phyloP scores from a whole-genome alignment of 2,888 invertebrate species.

The Chirona hameri region DNA sequence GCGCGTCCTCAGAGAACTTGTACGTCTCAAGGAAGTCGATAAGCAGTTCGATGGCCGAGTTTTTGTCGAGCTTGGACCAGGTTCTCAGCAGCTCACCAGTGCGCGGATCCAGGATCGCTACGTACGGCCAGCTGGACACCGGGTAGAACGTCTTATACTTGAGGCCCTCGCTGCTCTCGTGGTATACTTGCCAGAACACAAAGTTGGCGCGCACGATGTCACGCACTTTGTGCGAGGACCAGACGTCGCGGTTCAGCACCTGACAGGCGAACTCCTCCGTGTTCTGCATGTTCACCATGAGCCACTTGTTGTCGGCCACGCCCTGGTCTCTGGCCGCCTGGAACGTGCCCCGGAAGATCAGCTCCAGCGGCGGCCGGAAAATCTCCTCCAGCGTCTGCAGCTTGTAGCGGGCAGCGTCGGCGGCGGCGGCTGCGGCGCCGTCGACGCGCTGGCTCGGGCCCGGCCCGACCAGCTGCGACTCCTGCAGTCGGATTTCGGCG shows the following conservation, averaged over 20 bases:
- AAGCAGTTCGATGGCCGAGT: slow-evolving; percentile 48
- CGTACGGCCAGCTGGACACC: slow-evolving; percentile 59
- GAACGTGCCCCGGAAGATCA: slow-evolving; percentile 51
- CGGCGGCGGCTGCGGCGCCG: not conserved
- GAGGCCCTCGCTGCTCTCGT: slow-evolving; percentile 58
- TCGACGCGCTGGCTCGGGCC: slow-evolving; percentile 3
- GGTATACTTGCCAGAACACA: slow-evolving; percentile 64
- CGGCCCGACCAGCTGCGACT: not conserved
- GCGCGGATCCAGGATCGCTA: slow-evolving; percentile 63
- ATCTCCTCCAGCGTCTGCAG: slow-evolving; percentile 60
- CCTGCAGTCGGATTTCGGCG: slow-evolving; percentile 45
- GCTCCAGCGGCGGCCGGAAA: slow-evolving; percentile 64
- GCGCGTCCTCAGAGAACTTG: slow-evolving; percentile 44
- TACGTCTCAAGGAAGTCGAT: slow-evolving; percentile 47
- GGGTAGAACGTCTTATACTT: slow-evolving; percentile 63
- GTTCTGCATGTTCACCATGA: slow-evolving; percentile 67
- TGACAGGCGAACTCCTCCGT: slow-evolving; percentile 65
- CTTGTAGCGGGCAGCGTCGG: slow-evolving; percentile 43
- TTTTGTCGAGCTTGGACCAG: slow-evolving; percentile 49
- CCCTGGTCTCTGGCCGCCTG: slow-evolving; percentile 56
- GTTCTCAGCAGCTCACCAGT: slow-evolving; percentile 60
- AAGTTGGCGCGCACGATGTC: slow-evolving; percentile 61
- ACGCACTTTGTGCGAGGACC: slow-evolving; percentile 60
- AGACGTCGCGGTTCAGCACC: slow-evolving; percentile 65
- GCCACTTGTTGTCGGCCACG: slow-evolving; percentile 58